These are phyloP conservation scores for Cheilosia urbana DNA, from an alignment of 2,888 invertebrate species.

Conservation along the genomic window DNA sequence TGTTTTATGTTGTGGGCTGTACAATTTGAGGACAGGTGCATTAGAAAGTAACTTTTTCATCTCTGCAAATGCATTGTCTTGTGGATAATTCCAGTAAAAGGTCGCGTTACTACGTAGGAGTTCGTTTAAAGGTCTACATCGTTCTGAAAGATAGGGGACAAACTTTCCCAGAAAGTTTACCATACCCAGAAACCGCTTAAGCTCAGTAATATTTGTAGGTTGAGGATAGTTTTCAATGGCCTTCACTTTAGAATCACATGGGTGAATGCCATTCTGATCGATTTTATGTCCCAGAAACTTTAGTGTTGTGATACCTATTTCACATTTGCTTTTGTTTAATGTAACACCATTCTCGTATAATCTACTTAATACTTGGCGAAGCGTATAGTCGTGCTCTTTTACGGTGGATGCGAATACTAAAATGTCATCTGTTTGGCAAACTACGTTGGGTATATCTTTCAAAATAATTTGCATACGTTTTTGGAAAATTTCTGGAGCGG, in stretches of 20 bases:
- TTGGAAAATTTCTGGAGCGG: too few relatives aligned
- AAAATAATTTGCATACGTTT: too few relatives aligned
- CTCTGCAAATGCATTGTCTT: constrained; percentile 37
- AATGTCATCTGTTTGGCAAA: constrained; percentile 61
- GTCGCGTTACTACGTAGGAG: constrained; percentile 21
- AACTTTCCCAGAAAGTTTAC: constrained; percentile 49
- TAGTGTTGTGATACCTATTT: constrained; percentile 32
- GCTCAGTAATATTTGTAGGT: constrained; percentile 25
- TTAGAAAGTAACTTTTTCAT: not conserved
- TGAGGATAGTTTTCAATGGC: constrained; percentile 27
- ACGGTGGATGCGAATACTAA: constrained; percentile 34
- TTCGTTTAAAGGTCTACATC: constrained; percentile 48
- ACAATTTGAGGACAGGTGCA: constrained; percentile 41
- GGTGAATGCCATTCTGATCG: constrained; percentile 31
- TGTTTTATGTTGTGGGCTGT: constrained; percentile 48
- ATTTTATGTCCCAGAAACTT: constrained; percentile 52
- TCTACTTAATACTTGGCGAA: constrained; percentile 28
- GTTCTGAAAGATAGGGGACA: constrained; percentile 26
- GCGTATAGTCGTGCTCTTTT: constrained; percentile 28
- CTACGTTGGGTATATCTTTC: too few relatives aligned
- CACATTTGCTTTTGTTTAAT: constrained; percentile 50
- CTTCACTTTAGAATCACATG: constrained; percentile 38
- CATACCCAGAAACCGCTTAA: constrained; percentile 28
- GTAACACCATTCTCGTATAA: constrained; percentile 40
- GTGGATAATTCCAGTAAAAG: constrained; percentile 38